Evolutionary conservation across 2,888 invertebrate genomes (phyloP).

Genomic region (Flabesymbios commensalis): DNA sequence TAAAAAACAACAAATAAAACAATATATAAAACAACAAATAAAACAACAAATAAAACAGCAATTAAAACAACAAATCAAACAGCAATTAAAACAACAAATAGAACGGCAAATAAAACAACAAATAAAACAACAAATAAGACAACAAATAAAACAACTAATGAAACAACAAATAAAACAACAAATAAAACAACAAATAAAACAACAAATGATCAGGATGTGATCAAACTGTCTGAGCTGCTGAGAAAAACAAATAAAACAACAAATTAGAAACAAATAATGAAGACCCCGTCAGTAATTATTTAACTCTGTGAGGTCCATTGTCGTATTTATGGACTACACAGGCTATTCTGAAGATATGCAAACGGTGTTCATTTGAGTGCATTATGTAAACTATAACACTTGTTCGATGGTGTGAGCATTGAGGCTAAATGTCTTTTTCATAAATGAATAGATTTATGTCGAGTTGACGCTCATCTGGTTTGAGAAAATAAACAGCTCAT

Average conservation of each 20-base stretch:
- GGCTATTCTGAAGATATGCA: too few relatives aligned
- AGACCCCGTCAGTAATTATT: not conserved
- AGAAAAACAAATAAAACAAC: not conserved
- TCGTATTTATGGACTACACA: too few relatives aligned
- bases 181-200: not conserved
- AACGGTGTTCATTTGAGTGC: too few relatives aligned
- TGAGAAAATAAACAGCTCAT: too few relatives aligned
- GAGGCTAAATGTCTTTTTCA: too few relatives aligned
- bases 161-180: not conserved
- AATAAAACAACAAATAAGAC: not conserved
- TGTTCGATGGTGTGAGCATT: too few relatives aligned
- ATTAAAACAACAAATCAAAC: not conserved
- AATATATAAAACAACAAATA: not conserved
- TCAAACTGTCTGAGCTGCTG: slow-evolving; percentile 24
- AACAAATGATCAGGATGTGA: slow-evolving; percentile 16
- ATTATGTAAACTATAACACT: too few relatives aligned
- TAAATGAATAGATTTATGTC: too few relatives aligned
- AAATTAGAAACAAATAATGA: not conserved
- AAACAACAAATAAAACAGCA: not conserved
- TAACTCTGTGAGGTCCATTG: not conserved
- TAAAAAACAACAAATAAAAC: not conserved
- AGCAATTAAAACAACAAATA: not conserved
- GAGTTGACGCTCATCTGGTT: too few relatives aligned
- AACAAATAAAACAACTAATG: not conserved
- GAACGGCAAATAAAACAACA: not conserved